Conservation (phyloP, 2,888 invertebrate species). For the Temnothorax rugatulus region DNA sequence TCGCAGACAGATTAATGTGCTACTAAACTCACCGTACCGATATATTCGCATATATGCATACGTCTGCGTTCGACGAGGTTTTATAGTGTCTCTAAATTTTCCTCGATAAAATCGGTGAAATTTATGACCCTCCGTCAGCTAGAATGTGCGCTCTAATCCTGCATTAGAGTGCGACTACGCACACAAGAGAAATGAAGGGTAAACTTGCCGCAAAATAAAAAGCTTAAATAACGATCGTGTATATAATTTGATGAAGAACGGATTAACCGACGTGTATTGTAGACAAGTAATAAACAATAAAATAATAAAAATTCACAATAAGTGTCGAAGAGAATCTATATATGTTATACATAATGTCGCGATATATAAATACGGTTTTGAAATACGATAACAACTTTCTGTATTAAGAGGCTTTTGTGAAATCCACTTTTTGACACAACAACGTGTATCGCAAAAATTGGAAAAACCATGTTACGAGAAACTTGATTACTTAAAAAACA, state of each 20-base stretch:
- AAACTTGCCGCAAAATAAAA: constrained; percentile 13
- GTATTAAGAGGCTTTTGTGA: constrained; percentile 9
- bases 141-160: constrained; percentile 65
- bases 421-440: constrained; percentile 12
- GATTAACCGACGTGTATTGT: neutral
- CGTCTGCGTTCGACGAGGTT: constrained; percentile 71
- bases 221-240: neutral
- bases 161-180: constrained; percentile 44
- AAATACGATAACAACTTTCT: neutral
- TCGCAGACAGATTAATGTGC: constrained; percentile 32
- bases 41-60: constrained; percentile 62
- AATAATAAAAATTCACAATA: neutral
- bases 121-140: constrained; percentile 68
- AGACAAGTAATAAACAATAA: neutral
- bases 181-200: constrained; percentile 36
- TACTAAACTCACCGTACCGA: constrained; percentile 21
- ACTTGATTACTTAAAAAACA: constrained; percentile 41
- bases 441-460: constrained; percentile 26
- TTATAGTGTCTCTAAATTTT: constrained; percentile 79
- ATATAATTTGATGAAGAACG: neutral
- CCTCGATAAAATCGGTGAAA: constrained; percentile 79
- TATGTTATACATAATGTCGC: neutral
- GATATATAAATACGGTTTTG: constrained; percentile 1
- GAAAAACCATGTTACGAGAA: constrained; percentile 5
- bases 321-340: neutral